Conservation (phyloP, 92 coral and sea anemone genomes). For the Porites evermanni region DNA sequence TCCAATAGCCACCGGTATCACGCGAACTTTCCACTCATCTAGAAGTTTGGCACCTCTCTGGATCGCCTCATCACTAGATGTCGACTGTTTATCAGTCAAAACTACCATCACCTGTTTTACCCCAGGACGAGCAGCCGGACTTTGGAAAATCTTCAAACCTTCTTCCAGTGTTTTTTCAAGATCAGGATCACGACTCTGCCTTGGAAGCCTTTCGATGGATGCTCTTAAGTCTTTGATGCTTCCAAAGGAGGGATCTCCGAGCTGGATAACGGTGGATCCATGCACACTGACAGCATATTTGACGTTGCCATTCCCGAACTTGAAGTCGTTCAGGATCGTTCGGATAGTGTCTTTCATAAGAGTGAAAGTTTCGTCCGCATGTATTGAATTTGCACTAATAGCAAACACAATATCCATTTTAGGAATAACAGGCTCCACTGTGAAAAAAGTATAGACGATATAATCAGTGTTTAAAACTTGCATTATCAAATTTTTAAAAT, state of each 20-base stretch:
- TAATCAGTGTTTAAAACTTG: too few relatives aligned
- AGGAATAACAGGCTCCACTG: constrained; percentile 44
- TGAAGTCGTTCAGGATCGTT: constrained; percentile 50
- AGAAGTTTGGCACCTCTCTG: constrained; percentile 44
- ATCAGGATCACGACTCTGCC: constrained; percentile 63
- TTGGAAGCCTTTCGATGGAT: constrained; percentile 41
- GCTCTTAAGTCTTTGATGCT: constrained; percentile 48
- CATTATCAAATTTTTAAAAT: too few relatives aligned
- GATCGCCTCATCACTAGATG: constrained; percentile 65
- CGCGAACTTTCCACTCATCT: constrained; percentile 53
- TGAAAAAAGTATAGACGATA: not conserved
- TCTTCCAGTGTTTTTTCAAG: constrained; percentile 58
- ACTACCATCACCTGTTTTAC: constrained; percentile 83
- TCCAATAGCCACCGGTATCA: constrained; percentile 76
- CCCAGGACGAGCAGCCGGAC: constrained; percentile 65
- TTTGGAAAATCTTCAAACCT: constrained; percentile 69
- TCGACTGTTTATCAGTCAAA: constrained; percentile 81
- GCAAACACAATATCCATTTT: constrained; percentile 75
- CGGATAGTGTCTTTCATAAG: constrained; percentile 78
- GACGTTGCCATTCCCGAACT: constrained; percentile 61
- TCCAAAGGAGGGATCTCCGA: constrained; percentile 56
- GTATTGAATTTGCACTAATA: constrained; percentile 72
- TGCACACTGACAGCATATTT: constrained; percentile 69
- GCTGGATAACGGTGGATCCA: constrained; percentile 50
- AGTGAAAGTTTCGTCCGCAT: constrained; percentile 43